Conservation (phyloP, 2,888 invertebrate species). For the Phyllotreta striolata region DNA sequence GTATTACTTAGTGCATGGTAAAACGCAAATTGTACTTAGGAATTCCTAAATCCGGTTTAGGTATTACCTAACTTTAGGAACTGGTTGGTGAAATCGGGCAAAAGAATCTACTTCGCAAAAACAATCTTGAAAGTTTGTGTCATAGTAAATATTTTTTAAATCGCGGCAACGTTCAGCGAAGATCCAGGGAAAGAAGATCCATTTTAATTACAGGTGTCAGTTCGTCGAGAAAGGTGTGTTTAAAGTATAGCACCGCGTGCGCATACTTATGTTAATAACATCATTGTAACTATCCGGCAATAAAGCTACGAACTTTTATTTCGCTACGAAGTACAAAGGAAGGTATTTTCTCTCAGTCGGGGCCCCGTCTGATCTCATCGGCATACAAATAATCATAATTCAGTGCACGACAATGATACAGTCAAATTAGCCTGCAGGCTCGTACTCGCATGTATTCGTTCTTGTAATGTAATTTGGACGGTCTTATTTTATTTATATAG, state of each 20-base stretch:
- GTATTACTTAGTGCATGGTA: no score
- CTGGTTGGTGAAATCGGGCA: no score
- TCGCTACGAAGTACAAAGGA: constrained; percentile 25
- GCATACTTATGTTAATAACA: constrained; percentile 49
- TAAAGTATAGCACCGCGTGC: constrained; percentile 44
- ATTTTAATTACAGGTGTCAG: constrained; percentile 48
- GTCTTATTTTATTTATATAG: no score
- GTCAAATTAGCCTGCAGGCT: constrained; percentile 21
- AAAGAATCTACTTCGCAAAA: no score
- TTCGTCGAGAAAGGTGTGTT: constrained; percentile 46
- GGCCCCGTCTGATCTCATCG: constrained; percentile 36
- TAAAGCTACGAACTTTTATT: constrained; percentile 36
- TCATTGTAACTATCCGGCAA: constrained; percentile 45
- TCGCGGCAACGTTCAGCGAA: constrained; percentile 22
- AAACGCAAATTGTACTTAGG: no score
- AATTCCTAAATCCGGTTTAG: no score
- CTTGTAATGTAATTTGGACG: no score
- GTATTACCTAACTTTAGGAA: no score
- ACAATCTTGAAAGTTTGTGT: no score
- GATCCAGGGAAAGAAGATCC: constrained; percentile 44
- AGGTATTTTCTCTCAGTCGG: constrained; percentile 40
- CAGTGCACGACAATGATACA: constrained; percentile 31
- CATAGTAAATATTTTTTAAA: not conserved
- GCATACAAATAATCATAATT: constrained; percentile 36
- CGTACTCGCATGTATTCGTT: not conserved